Conservation (phyloP, 2,113 vertebrate species). For the Mus spicilegus region DNA sequence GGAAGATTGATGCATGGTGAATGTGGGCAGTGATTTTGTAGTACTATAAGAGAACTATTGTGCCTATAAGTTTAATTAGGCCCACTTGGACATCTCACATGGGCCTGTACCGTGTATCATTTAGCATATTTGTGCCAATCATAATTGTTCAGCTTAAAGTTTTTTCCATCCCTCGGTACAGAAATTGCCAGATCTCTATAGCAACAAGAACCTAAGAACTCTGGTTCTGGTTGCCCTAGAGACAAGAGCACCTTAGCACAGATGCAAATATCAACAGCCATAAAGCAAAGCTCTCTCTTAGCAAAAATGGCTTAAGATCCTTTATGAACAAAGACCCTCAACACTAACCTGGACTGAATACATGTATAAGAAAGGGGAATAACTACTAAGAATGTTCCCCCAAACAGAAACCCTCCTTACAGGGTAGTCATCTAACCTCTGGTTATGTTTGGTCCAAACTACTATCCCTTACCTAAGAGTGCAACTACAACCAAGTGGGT, state of each 20-base stretch:
- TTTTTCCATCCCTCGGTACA: not conserved
- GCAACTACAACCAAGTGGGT: not conserved
- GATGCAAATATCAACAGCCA: not conserved
- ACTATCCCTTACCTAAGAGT: not conserved
- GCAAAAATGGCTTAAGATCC: not conserved
- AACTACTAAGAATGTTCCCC: not conserved
- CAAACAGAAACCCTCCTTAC: not conserved
- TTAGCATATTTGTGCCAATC: not conserved
- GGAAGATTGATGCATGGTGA: not conserved
- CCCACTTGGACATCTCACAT: not conserved
- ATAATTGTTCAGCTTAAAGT: not conserved
- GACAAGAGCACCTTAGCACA: not conserved
- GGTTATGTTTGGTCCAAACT: not conserved
- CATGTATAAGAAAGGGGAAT: not conserved
- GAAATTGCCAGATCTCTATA: not conserved
- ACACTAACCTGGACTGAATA: not conserved
- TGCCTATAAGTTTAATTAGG: not conserved
- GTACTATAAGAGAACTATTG: not conserved
- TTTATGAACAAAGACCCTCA: not conserved
- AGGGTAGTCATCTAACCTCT: not conserved
- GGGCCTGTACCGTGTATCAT: not conserved
- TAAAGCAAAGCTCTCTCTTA: not conserved
- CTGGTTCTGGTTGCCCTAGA: not conserved
- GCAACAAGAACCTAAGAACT: constrained; percentile 16
- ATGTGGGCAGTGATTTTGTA: not conserved